phyloP scores from a whole-genome alignment of 2,888 invertebrate species.

The Julus scandinavius region DNA sequence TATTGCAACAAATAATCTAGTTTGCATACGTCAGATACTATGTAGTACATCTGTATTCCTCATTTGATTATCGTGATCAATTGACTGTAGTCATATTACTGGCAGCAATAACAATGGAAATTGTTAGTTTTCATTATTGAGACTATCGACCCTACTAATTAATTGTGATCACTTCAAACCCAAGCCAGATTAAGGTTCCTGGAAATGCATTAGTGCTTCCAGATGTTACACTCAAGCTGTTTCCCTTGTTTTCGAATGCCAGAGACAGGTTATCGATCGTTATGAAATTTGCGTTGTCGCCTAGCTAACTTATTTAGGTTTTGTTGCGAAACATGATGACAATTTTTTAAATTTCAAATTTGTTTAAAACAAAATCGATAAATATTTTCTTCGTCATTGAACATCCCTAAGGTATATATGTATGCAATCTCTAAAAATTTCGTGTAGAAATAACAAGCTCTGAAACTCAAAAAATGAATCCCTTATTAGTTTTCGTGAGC shows the following conservation, averaged over 20 bases:
- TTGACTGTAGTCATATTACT: not conserved
- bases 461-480: not conserved
- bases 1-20: not conserved
- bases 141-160: constrained; percentile 25
- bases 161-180: constrained; percentile 13
- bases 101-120: not conserved
- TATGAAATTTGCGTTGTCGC: constrained; percentile 8
- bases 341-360: constrained; percentile 12
- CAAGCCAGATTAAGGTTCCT: constrained; percentile 1
- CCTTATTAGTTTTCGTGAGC: not conserved
- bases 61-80: not conserved
- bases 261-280: constrained; percentile 23
- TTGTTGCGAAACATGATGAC: not conserved
- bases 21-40: not conserved
- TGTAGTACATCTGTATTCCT: not conserved
- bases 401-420: not conserved
- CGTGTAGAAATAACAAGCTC: not conserved
- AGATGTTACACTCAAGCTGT: constrained; percentile 22
- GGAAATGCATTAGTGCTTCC: not conserved
- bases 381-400: not conserved
- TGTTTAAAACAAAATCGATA: constrained; percentile 23
- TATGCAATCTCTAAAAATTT: not conserved
- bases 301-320: constrained; percentile 19
- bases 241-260: constrained; percentile 33
- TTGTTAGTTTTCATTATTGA: constrained; percentile 13